phyloP scores from a whole-genome alignment of 2,113 vertebrate species.

The western clawed frog (Xenopus tropicalis) region DNA sequence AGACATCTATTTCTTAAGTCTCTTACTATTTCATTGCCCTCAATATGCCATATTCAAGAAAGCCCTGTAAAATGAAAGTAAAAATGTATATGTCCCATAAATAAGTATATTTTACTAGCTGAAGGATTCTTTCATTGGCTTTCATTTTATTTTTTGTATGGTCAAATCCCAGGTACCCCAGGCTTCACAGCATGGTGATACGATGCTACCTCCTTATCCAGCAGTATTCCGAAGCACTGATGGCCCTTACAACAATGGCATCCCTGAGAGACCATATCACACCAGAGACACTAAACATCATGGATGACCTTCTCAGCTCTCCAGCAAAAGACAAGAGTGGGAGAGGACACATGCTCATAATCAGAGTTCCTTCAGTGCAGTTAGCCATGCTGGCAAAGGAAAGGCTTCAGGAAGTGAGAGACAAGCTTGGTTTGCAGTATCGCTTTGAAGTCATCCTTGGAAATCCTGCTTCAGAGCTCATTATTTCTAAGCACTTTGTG shows the following conservation, averaged over 20 bases:
- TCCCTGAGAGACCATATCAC: slow-evolving; percentile 91
- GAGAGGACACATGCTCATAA: slow-evolving; percentile 90
- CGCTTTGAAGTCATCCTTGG: slow-evolving; percentile 93
- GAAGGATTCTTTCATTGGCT: no score
- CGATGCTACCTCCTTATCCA: slow-evolving; percentile 97
- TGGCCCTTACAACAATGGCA: slow-evolving; percentile 86
- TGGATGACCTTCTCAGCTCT: slow-evolving; percentile 89
- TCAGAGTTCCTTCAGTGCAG: slow-evolving; percentile 92
- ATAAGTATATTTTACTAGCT: no score
- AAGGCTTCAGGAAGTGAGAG: slow-evolving; percentile 85
- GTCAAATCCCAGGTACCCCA: slow-evolving; percentile 74
- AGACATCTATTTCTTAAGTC: no score
- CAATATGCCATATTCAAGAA: no score
- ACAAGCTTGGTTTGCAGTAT: slow-evolving; percentile 87
- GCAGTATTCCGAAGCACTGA: slow-evolving; percentile 95
- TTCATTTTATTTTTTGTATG: background rate
- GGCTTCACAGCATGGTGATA: slow-evolving; percentile 96
- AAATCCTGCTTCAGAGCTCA: slow-evolving; percentile 81
- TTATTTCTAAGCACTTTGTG: slow-evolving; percentile 75
- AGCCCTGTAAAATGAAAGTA: no score
- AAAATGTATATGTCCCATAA: no score
- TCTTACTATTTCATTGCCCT: no score
- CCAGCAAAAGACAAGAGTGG: slow-evolving; percentile 78
- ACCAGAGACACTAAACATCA: slow-evolving; percentile 88
- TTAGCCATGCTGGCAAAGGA: slow-evolving; percentile 92